Evolutionary conservation across 2,113 vertebrate species (phyloP), one percentile per base, ranked within the genome.

Genomic region (Brachypteracias leptosomus): DNA sequence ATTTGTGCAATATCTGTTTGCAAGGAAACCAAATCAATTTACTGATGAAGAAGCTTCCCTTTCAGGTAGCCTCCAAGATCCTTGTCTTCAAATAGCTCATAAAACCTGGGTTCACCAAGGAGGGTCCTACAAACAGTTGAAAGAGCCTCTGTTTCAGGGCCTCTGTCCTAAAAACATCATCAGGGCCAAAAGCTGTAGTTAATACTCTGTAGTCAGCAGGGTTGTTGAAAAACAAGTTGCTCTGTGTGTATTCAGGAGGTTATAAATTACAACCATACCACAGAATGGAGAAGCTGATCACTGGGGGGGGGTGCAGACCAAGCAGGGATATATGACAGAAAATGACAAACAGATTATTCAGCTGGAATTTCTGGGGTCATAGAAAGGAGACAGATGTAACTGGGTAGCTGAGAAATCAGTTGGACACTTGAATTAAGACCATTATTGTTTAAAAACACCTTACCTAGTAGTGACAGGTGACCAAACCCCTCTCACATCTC

Each of bases 241-340:
- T 85, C 13, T 3, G 11, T 67, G 13, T 1, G 0, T 84, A 16
- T 74, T 83, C 46, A 70, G 46, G 35, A 83, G 33, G 6, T 83
- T 86, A 73, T 26, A 88, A 84, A 52, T 81, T 55, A 52, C 65
- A 52, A 67, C 28, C 46, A 5, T 5, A 8, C 16, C 31, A n/a
- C 65, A 66, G 65, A 70, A 44, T 18, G 10, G 16, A 77, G 58
- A 71, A 75, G 11, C 35, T 96, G 9, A 57, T 93, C 25, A 20
- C 2, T 0, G 0, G 10, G 15, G 12, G 16, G 17, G 16, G 13
- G 18, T 54, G 35, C 5, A 33, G 35, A 46, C 49, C n/a, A 61
- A 80, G 42, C 21, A 44, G 44, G 10, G 14, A 9, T 83, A 20
- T 33, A 4, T 62, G 54, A 85, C 36, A 70, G 35, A 62, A 93